These are phyloP conservation scores for Lamproptera curius DNA, from an alignment of 2,888 invertebrate species.

Conservation along the genomic window DNA sequence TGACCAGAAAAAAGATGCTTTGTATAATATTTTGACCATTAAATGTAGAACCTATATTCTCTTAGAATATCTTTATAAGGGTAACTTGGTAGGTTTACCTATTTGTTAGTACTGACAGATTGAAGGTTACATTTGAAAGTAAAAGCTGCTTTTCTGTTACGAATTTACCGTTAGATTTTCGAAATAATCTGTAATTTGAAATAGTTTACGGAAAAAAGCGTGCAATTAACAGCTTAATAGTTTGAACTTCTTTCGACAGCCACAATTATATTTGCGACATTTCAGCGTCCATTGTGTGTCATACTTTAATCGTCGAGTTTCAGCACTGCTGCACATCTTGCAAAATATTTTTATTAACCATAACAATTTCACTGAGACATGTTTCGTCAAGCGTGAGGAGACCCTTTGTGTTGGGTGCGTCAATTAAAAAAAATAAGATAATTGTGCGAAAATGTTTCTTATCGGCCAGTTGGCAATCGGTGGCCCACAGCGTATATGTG, in stretches of 20 bases:
- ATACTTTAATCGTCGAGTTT: conserved; percentile 10
- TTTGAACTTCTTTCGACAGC: conserved; percentile 1
- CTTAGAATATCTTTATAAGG: too few species aligned
- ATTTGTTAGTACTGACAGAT: too few species aligned
- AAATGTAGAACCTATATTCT: too few species aligned
- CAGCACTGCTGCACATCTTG: conserved; percentile 8
- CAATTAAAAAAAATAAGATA: conserved; percentile 20
- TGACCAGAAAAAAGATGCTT: too few species aligned
- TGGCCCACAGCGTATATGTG: conserved; percentile 9
- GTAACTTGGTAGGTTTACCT: too few species aligned
- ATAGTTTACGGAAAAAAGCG: conserved; percentile 5
- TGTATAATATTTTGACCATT: too few species aligned
- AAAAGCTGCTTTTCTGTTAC: too few species aligned
- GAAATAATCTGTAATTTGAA: too few species aligned
- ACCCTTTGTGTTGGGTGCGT: conserved; percentile 19
- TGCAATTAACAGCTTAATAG: background rate
- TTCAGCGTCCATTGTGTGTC: conserved; percentile 4
- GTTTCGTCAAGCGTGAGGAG: conserved; percentile 14
- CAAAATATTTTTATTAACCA: conserved; percentile 11
- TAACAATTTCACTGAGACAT: background rate
- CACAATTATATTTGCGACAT: conserved; percentile 1
- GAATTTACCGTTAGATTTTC: too few species aligned
- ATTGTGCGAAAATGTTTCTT: conserved; percentile 19
- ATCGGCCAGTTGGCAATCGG: conserved; percentile 13
- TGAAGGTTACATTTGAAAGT: too few species aligned